Percentiles rank a stretch among this genome's conserved stretches.
phyloP scores from a whole-genome alignment of 2,888 invertebrate genomes.

The Clitarchus hookeri region DNA sequence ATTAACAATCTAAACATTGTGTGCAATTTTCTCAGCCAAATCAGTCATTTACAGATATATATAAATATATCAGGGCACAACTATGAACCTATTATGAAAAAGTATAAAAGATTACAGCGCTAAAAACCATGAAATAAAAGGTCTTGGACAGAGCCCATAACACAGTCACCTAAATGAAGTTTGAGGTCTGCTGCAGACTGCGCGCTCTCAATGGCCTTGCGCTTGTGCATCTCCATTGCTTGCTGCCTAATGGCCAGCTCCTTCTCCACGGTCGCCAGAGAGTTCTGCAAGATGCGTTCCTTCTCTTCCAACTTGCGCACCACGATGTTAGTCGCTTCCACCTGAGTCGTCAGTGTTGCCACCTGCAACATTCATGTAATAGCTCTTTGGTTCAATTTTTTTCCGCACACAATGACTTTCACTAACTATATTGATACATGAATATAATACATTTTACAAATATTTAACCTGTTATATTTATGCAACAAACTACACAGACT shows the following conservation, averaged over 20 bases:
- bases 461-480: too few relatives aligned
- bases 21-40: too few relatives aligned
- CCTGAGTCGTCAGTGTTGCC: slow-evolving; percentile 79
- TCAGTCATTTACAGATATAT: too few relatives aligned
- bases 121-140: too few relatives aligned
- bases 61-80: too few relatives aligned
- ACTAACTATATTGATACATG: too few relatives aligned
- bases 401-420: too few relatives aligned
- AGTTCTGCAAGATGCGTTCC: slow-evolving; percentile 89
- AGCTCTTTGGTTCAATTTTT: background rate
- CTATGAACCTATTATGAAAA: too few relatives aligned
- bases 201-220: slow-evolving; percentile 96
- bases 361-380: slow-evolving; percentile 57
- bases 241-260: slow-evolving; percentile 91
- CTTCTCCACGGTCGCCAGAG: slow-evolving; percentile 90
- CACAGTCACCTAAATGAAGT: slow-evolving; percentile 76
- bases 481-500: too few relatives aligned
- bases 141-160: background rate
- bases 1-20: too few relatives aligned
- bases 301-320: slow-evolving; percentile 95
- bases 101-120: too few relatives aligned
- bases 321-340: slow-evolving; percentile 93
- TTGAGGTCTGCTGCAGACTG: slow-evolving; percentile 97
- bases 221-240: slow-evolving; percentile 97
- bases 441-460: too few relatives aligned